Percentiles rank a stretch among this genome's conserved stretches.
Evolutionary conservation across 2,888 invertebrate species (phyloP).

Genomic region (Caradrina clavipalpis): DNA sequence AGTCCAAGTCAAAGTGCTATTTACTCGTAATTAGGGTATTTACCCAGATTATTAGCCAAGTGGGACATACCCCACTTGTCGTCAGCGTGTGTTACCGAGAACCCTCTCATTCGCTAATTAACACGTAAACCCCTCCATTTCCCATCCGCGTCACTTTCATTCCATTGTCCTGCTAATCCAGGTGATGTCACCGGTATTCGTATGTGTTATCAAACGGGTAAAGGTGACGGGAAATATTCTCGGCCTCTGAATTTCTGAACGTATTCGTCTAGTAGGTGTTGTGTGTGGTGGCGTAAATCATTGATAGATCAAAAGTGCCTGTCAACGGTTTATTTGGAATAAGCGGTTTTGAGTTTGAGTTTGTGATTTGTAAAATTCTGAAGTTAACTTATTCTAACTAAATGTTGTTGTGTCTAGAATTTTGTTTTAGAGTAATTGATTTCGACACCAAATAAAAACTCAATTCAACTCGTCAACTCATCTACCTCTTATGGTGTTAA

Average conservation of each 20-base stretch:
- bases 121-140: conserved; percentile 36
- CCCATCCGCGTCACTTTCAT: conserved; percentile 36
- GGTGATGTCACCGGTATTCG: conserved; percentile 30
- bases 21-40: conserved; percentile 7
- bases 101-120: conserved; percentile 19
- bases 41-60: conserved; percentile 17
- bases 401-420: too few species aligned
- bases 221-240: conserved; percentile 32
- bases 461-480: too few species aligned
- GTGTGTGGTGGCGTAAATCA: conserved; percentile 7
- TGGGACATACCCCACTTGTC: conserved; percentile 21
- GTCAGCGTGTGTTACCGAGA: conserved; percentile 2
- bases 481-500: too few species aligned
- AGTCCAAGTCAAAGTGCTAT: background rate
- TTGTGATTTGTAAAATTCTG: too few species aligned
- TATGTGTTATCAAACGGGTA: conserved; percentile 27
- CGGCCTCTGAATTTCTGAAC: conserved; percentile 25
- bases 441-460: too few species aligned
- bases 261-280: conserved; percentile 11
- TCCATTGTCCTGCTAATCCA: conserved; percentile 51
- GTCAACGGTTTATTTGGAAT: too few species aligned
- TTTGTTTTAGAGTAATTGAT: too few species aligned
- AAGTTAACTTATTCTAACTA: too few species aligned
- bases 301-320: too few species aligned
- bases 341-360: too few species aligned